Evolutionary conservation across 2,888 invertebrate species (phyloP), one percentile per base, ranked within the genome.

Genomic region (Rhamnusium bicolor): DNA sequence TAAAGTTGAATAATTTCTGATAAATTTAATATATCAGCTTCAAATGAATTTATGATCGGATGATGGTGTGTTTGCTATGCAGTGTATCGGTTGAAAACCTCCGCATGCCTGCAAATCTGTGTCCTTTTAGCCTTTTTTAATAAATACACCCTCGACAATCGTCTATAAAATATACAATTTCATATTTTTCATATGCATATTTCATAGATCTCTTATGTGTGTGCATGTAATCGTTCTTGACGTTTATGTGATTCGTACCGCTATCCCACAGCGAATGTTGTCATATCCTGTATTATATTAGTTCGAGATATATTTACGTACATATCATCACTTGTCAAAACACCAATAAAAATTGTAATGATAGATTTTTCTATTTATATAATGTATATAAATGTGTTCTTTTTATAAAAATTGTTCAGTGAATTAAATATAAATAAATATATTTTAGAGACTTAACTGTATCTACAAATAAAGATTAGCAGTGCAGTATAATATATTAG

Each of bases 101-200:
- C 79, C 80, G 81, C 80, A 80, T 79, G 81, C 78, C 80, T 82
- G 77, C 77, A 73, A 77, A 77, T 83, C 78, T 83, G 85, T 85
- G 84, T 84, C 84, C 85, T 84, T 83, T 80, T 81, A 85, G 86
- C 86, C 86, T 86, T 87, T n/a, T 84, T 85, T 85, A 75, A 77
- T 74, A 66, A 74, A 80, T 77, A 78, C 73, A 81, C 83, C 85
- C 84, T 86, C 81, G 88, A 88, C 88, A 88, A 88, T 88, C 88
- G 85, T 85, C 82, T 84, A 80, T 76, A 79, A 79, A 79, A 80
- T 84, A 83, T 83, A 84, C 81, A 82, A 83, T 80, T 82, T 79
- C 82, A 84, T 85, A 85, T 86, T 86, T 85, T 85, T 85, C 85
- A 84, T 84, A 85, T 80, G 78, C 82, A 84, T 85, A 82, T 84